phyloP scores from a whole-genome alignment of 2,888 invertebrate species.

The Dicycla oo region DNA sequence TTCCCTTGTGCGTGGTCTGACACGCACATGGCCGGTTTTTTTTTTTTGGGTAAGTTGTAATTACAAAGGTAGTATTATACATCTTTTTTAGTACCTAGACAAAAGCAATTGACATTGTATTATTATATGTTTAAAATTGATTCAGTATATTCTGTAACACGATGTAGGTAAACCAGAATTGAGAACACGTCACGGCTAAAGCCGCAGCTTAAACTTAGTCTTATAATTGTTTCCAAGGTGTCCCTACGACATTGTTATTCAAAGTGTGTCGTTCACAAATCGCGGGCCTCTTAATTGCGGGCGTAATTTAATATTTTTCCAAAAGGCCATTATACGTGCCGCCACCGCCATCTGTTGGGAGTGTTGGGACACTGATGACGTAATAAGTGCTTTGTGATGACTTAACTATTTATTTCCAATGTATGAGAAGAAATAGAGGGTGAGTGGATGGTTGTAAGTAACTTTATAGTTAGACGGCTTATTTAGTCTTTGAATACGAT shows the following conservation, averaged over 20 bases:
- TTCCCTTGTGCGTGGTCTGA: too few relatives aligned
- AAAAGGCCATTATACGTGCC: constrained; percentile 52
- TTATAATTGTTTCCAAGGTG: constrained; percentile 55
- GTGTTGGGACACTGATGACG: constrained; percentile 57
- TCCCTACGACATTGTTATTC: constrained; percentile 58
- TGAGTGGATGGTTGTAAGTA: constrained; percentile 4
- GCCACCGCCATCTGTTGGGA: constrained; percentile 54
- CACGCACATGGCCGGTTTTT: too few relatives aligned
- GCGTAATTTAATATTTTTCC: constrained; percentile 70
- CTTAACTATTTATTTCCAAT: constrained; percentile 22
- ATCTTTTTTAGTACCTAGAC: too few relatives aligned
- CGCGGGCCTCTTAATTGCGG: constrained; percentile 63
- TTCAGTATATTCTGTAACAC: background rate
- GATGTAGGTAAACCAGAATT: constrained; percentile 27
- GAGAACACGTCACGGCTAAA: constrained; percentile 27
- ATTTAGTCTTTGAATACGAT: background rate
- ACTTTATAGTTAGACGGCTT: background rate
- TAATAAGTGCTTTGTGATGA: constrained; percentile 55
- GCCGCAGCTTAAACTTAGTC: constrained; percentile 45
- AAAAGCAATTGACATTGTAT: too few relatives aligned
- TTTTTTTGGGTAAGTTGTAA: too few relatives aligned
- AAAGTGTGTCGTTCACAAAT: constrained; percentile 61
- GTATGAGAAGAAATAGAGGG: background rate
- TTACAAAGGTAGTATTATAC: too few relatives aligned
- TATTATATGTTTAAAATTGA: background rate